Evolutionary conservation across 2,888 invertebrate species (phyloP).

Genomic region (Dorcus hopei): DNA sequence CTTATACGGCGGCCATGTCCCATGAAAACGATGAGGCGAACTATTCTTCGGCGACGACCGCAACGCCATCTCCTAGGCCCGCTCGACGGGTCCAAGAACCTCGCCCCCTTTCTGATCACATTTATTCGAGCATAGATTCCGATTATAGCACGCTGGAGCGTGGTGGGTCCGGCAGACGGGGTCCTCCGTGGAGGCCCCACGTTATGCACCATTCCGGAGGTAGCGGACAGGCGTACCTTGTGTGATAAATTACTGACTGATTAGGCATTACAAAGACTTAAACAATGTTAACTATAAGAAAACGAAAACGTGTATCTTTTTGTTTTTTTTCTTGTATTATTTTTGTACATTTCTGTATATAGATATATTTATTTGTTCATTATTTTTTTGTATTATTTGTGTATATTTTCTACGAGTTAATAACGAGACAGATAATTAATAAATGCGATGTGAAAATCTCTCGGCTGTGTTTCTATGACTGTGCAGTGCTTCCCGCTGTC

Average conservation of each 20-base stretch:
- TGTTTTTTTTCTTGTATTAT: constrained; percentile 42
- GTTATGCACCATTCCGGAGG: constrained; percentile 46
- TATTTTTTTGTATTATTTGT: constrained; percentile 47
- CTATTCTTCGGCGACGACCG: constrained; percentile 64
- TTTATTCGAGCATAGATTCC: constrained; percentile 87
- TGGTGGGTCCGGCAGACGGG: constrained; percentile 52
- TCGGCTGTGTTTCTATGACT: constrained; percentile 14
- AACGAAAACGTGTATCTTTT: constrained; percentile 33
- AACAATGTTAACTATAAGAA: constrained; percentile 9
- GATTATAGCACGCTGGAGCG: constrained; percentile 83
- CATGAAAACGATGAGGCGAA: constrained; percentile 59
- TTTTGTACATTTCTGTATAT: constrained; percentile 52
- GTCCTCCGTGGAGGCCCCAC: constrained; percentile 58
- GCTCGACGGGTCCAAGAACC: constrained; percentile 56
- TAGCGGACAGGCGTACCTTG: constrained; percentile 69
- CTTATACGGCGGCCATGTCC: constrained; percentile 44
- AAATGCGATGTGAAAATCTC: constrained; percentile 48
- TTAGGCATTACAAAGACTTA: constrained; percentile 36
- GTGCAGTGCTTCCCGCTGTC: constrained; percentile 18
- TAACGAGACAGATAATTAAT: constrained; percentile 46
- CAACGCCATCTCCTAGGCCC: constrained; percentile 61
- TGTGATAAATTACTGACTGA: constrained; percentile 57
- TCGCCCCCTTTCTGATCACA: constrained; percentile 81
- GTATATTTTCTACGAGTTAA: constrained; percentile 51
- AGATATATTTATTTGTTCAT: constrained; percentile 51